phyloP scores from a whole-genome alignment of 2,113 vertebrate species.

The human region GRCh38 chr9:66835001-66835500 shows the following conservation, averaged over 20 bases:
- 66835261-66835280: background rate
- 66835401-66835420: background rate
- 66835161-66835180: background rate
- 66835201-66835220: background rate
- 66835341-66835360: background rate
- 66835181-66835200: background rate
- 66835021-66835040: background rate
- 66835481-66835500: background rate
- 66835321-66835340: background rate
- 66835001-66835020: background rate
- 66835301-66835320: background rate
- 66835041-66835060: background rate
- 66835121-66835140: background rate
- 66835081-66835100: background rate
- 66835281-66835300: background rate
- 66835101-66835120: background rate
- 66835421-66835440: background rate
- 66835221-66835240: background rate
- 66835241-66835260: background rate
- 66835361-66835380: background rate
- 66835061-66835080: background rate
- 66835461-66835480: background rate
- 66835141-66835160: background rate
- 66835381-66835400: background rate
- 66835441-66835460: background rate